Conservation (phyloP, 2,797 vertebrate species). For the Tinamus major region DNA sequence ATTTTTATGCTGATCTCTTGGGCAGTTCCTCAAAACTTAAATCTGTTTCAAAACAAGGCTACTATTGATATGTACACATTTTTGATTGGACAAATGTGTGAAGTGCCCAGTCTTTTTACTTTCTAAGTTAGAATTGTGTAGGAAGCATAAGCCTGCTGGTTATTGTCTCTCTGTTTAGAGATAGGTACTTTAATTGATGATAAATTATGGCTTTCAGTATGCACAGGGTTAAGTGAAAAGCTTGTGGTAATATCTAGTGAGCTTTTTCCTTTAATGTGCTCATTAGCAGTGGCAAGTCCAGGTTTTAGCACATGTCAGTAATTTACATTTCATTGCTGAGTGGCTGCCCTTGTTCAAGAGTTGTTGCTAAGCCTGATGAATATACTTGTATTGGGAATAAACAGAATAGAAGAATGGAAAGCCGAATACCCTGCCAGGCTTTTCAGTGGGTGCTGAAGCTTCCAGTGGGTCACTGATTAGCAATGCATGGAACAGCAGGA, state of each 20-base stretch:
- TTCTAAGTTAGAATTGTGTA: slow-evolving; percentile 12
- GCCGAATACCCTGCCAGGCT: slow-evolving; percentile 85
- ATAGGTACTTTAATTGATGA: slow-evolving; percentile 61
- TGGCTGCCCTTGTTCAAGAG: slow-evolving; percentile 78
- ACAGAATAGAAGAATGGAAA: slow-evolving; percentile 86
- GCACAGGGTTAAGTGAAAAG: slow-evolving; percentile 79
- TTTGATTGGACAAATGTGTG: not conserved
- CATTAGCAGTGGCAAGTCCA: slow-evolving; percentile 80
- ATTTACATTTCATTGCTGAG: slow-evolving; percentile 83
- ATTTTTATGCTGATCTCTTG: not conserved
- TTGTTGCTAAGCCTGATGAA: slow-evolving; percentile 81
- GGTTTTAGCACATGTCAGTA: slow-evolving; percentile 82
- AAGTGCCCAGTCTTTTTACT: not conserved
- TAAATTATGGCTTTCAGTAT: slow-evolving; percentile 66
- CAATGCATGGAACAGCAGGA: slow-evolving; percentile 80
- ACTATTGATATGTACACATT: not conserved
- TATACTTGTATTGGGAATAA: slow-evolving; percentile 84
- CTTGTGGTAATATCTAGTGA: slow-evolving; percentile 75
- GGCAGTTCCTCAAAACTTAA: not conserved
- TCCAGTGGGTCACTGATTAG: slow-evolving; percentile 89
- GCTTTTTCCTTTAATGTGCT: slow-evolving; percentile 78
- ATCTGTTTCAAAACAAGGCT: not conserved
- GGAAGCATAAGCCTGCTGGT: not conserved
- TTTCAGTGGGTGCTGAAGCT: slow-evolving; percentile 85
- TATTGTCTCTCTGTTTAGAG: slow-evolving; percentile 31